Base-by-base conservation (phyloP, 2,888 invertebrate genomes). In the Ischnus inquisitorius region DNA sequence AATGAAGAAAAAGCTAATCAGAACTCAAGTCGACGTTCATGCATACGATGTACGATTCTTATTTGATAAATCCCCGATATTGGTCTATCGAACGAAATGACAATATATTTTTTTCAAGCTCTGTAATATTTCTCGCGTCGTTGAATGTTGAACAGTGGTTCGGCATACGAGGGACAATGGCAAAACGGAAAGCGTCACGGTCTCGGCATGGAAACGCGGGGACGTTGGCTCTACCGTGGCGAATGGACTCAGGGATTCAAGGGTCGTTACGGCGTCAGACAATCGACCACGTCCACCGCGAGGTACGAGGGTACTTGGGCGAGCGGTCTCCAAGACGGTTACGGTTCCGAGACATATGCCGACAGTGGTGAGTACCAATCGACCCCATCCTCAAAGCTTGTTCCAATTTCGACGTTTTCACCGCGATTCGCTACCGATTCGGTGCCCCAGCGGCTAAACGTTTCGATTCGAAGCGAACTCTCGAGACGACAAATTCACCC, bases 171-270 rank as follows among this genome's bases (percentile, higher is more conserved):
- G 94, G 99, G 99, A 84, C 99, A 99, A 94, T 99, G 99, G 99
- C 99, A 99, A 94, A 99, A 99, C 94, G 99, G 99, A 87, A 98
- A 99, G 94, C 96, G 99, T 75, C 99, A 99, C 94, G 99, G 99
- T 10, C 95, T 99, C 92, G 99, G 99, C 84, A 98, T 99, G 92
- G 99, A 99, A 94, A 97, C 97, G 85, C 96, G 99, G 86, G 99
- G 99, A 64, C 96, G 99, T 79, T 99, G 99, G 98, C 95, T 99
- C 88, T 99, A 99, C 95, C 96, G 98, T 86, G 99, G 99, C 85
- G 99, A 99, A 95, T 99, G 99, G 99, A 98, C 99, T 82, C 98
- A 98, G 94, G 99, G 99, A 62, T 98, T 98, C 95, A 99, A 99
- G 94, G 99, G 99, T 71, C 97, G 99, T 87, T 99, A 99, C 94